These are phyloP conservation scores for Marasmarcha lunaedactyla DNA, from an alignment of 2,888 invertebrate species.

Conservation along the genomic window DNA sequence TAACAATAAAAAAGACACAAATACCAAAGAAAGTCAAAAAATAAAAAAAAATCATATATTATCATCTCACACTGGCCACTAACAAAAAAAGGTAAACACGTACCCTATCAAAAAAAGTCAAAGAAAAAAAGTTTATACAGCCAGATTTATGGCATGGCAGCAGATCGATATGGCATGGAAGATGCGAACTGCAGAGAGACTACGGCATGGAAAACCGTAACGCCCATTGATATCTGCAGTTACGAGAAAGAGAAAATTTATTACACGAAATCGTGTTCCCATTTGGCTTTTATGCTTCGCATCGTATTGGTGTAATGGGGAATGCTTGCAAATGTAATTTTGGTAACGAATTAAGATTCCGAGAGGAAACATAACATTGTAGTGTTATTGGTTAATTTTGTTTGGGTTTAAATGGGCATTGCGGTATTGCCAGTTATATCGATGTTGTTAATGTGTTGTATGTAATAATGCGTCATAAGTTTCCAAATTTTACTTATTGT, in stretches of 20 bases:
- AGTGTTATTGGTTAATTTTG: too few relatives aligned
- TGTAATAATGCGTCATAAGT: too few relatives aligned
- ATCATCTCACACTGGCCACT: too few relatives aligned
- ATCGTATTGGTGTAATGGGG: background rate
- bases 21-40: too few relatives aligned
- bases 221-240: slow-evolving; percentile 58
- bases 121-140: background rate
- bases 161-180: slow-evolving; percentile 54
- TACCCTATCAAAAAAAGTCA: background rate
- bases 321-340: background rate
- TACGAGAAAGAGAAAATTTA: slow-evolving; percentile 8
- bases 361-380: too few relatives aligned
- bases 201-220: slow-evolving; percentile 58
- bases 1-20: too few relatives aligned
- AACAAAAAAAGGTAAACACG: too few relatives aligned
- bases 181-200: slow-evolving; percentile 55
- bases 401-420: too few relatives aligned
- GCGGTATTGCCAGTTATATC: too few relatives aligned
- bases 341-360: background rate
- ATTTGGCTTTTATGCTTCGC: background rate
- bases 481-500: too few relatives aligned
- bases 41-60: too few relatives aligned
- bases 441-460: too few relatives aligned
- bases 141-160: slow-evolving; percentile 11
- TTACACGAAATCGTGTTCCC: background rate